Evolutionary conservation across 92 coral and sea anemone species (phyloP).

Genomic region (Porites rus): DNA sequence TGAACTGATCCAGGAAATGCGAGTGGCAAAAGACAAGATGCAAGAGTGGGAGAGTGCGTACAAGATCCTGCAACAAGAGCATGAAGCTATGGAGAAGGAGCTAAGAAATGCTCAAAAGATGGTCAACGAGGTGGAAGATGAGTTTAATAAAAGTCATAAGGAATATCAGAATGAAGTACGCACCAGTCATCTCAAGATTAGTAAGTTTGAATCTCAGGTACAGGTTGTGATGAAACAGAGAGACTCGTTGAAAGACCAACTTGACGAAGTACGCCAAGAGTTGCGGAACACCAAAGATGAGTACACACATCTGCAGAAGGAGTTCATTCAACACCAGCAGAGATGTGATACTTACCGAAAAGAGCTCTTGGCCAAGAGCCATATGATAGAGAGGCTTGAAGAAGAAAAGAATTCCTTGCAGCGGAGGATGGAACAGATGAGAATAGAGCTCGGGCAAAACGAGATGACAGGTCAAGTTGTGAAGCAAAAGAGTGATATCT

Average conservation of each 20-base stretch:
- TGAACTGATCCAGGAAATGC: slow-evolving; percentile 76
- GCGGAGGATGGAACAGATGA: slow-evolving; percentile 75
- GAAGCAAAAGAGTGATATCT: slow-evolving; percentile 73
- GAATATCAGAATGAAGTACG: slow-evolving; percentile 79
- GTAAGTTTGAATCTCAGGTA: slow-evolving; percentile 87
- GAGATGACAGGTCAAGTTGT: slow-evolving; percentile 77
- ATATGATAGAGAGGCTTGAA: slow-evolving; percentile 82
- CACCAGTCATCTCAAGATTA: slow-evolving; percentile 74
- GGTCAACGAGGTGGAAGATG: slow-evolving; percentile 71
- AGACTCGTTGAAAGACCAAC: slow-evolving; percentile 79
- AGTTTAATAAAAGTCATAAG: slow-evolving; percentile 69
- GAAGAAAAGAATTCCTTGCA: slow-evolving; percentile 70
- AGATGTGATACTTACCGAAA: slow-evolving; percentile 88
- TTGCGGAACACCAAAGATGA: slow-evolving; percentile 81
- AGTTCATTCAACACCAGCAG: slow-evolving; percentile 94
- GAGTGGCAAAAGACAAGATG: slow-evolving; percentile 64
- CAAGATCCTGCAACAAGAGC: slow-evolving; percentile 80
- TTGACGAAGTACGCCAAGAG: slow-evolving; percentile 84
- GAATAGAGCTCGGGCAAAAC: slow-evolving; percentile 75
- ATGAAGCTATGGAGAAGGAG: slow-evolving; percentile 70
- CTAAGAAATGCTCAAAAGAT: slow-evolving; percentile 67
- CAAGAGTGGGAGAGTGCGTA: slow-evolving; percentile 82
- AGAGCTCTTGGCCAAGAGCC: slow-evolving; percentile 84
- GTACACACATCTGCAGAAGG: slow-evolving; percentile 84
- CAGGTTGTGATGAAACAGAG: slow-evolving; percentile 86